phyloP scores from a whole-genome alignment of 1,140 invertebrate genomes.

The Ceratitis capitata region DNA sequence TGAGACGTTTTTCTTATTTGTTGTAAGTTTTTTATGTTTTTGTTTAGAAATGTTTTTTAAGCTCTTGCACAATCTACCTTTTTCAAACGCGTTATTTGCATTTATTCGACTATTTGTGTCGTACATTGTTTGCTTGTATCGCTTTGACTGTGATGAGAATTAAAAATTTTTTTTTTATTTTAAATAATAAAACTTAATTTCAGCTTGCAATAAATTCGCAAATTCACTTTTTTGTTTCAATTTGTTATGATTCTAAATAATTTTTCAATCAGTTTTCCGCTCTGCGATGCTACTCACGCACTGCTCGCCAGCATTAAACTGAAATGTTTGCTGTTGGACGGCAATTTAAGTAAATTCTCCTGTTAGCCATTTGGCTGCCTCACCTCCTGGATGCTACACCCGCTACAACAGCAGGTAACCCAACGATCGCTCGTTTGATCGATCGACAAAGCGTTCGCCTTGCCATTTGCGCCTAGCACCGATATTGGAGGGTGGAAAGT shows the following conservation, averaged over 20 bases:
- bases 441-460: background rate
- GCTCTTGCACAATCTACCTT: background rate
- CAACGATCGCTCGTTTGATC: background rate
- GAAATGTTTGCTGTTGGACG: background rate
- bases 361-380: background rate
- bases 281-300: background rate
- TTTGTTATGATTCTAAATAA: background rate
- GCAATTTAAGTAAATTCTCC: conserved; percentile 11
- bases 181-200: background rate
- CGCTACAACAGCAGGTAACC: background rate
- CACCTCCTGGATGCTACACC: background rate
- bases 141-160: background rate
- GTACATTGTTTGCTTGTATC: background rate
- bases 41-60: background rate
- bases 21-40: background rate
- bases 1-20: background rate
- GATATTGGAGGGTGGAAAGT: background rate
- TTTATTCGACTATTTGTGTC: background rate
- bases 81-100: background rate
- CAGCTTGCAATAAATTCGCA: background rate
- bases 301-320: conserved; percentile 8
- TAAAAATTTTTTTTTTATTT: background rate
- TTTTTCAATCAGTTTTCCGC: background rate
- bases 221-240: background rate
- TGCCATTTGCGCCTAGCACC: background rate